phyloP scores from a whole-genome alignment of 1,140 invertebrate species.

The Drosophila ambigua region DNA sequence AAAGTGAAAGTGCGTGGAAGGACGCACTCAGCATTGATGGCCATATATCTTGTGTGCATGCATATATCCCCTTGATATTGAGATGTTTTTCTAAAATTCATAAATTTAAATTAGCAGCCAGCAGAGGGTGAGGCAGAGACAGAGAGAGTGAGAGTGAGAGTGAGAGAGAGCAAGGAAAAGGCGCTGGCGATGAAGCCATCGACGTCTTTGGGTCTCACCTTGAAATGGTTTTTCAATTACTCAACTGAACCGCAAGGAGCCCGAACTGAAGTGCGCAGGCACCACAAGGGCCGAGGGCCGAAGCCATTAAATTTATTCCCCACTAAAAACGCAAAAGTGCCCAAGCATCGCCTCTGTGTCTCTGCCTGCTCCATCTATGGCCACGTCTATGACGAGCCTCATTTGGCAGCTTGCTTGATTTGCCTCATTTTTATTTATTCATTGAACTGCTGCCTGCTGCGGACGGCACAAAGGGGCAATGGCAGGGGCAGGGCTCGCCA shows the following conservation, averaged over 20 bases:
- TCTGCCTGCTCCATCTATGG: neutral
- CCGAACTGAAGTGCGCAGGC: neutral
- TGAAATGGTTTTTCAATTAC: constrained; percentile 55
- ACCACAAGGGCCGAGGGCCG: no score
- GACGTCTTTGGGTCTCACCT: constrained; percentile 28
- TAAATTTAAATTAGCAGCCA: constrained; percentile 76
- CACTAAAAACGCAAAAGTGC: constrained; percentile 21
- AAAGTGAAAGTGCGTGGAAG: constrained; percentile 80
- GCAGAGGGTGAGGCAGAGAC: neutral
- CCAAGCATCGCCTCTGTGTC: no score
- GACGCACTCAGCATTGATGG: constrained; percentile 29
- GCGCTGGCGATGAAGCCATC: constrained; percentile 62
- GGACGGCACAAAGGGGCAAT: neutral
- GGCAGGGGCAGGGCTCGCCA: neutral
- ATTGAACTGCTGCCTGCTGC: constrained; percentile 48
- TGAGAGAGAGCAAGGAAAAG: neutral
- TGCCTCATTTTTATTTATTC: constrained; percentile 78
- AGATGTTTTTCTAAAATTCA: constrained; percentile 77
- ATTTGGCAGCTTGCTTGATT: constrained; percentile 79
- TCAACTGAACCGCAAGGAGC: constrained; percentile 23
- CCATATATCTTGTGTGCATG: neutral
- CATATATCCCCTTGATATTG: constrained; percentile 39
- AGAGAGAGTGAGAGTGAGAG: no score
- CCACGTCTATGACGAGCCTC: constrained; percentile 68
- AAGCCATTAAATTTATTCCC: constrained; percentile 46